Base-by-base conservation (phyloP, 2,113 vertebrate species). In the Epinephelus cyanopodus region DNA sequence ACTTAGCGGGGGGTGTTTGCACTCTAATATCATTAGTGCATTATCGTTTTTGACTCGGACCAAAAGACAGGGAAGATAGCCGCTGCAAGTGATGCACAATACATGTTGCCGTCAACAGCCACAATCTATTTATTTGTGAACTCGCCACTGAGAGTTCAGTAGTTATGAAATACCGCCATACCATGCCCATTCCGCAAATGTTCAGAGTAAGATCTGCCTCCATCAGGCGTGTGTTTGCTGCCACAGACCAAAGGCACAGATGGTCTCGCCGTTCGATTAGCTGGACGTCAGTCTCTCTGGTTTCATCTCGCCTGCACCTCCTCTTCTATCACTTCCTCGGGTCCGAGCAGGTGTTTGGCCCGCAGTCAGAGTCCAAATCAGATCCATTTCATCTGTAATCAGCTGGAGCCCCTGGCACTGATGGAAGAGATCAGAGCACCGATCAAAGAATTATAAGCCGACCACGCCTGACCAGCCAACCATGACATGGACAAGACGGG, bases 371-470 rank as follows among this genome's bases (percentile, higher is more conserved):
- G 74, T 85, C 84, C 89, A 87, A 90, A 92, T 92, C 90, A 92
- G 89, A 93, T 93, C 90, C 79, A 90, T 93, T 93, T 94, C 85
- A 91, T 92, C 93, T 92, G 90, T 93, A 93, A 93, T 94, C 92
- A 93, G 90, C 90, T 89, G 91, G 77, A 90, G 92, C 89, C 90
- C 79, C 82, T 75, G 88, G 90, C 90, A 68, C 86, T 90, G 90
- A 88, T 89, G 87, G 86, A 81, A 48, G 77, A 90, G 92, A 94
- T 94, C 93, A 93, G 88, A 90, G 92, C 62, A 1, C 25, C 63
- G 87, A 92, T 93, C 90, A 92, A 91, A 93, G 85, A 89, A 91
- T 92, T 84, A 86, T 85, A 76, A 90, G 91, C 74, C 60, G 21
- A 66, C 89, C 92, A 89, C 88, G 85, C 91, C 93, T 92, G 91